These are phyloP conservation scores for Crocodylus rhombifer DNA, from an alignment of 2,797 vertebrate species.

Conservation along the genomic window DNA sequence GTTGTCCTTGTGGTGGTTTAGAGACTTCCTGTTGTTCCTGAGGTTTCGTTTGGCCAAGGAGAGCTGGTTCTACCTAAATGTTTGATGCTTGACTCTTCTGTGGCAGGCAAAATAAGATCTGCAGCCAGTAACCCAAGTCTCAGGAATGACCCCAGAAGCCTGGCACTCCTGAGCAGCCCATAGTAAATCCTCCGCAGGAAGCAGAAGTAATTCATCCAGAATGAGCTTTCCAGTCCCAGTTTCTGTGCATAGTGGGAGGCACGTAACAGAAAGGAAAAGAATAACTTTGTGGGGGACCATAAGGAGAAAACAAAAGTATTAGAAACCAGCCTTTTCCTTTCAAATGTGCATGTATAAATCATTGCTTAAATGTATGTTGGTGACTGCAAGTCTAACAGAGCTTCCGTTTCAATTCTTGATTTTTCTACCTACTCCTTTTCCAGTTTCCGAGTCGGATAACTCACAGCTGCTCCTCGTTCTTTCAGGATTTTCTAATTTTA, in stretches of 20 bases:
- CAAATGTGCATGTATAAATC: not conserved
- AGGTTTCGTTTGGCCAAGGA: not conserved
- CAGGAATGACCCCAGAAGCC: not conserved
- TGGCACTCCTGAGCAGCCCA: too few relatives aligned
- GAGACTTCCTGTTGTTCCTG: too few relatives aligned
- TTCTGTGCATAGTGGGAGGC: not conserved
- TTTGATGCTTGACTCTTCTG: not conserved
- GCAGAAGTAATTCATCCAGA: too few relatives aligned
- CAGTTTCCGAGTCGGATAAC: not conserved
- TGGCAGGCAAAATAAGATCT: not conserved
- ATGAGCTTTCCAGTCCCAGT: not conserved
- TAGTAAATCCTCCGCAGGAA: too few relatives aligned
- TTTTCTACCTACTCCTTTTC: not conserved
- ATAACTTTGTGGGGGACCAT: not conserved
- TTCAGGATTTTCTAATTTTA: slow-evolving; percentile 6
- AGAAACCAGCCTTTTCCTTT: not conserved
- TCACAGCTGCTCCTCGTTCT: not conserved
- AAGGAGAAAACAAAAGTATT: not conserved
- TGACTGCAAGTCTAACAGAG: not conserved
- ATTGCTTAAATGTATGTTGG: not conserved
- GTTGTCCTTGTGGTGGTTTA: too few relatives aligned
- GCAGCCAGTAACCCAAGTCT: not conserved
- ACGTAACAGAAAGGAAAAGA: not conserved
- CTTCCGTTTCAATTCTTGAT: not conserved
- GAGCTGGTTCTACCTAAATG: not conserved